Evolutionary conservation across 1,140 invertebrate species (phyloP), one percentile per base, ranked within the genome.

Genomic region (Euglossa dilemma): DNA sequence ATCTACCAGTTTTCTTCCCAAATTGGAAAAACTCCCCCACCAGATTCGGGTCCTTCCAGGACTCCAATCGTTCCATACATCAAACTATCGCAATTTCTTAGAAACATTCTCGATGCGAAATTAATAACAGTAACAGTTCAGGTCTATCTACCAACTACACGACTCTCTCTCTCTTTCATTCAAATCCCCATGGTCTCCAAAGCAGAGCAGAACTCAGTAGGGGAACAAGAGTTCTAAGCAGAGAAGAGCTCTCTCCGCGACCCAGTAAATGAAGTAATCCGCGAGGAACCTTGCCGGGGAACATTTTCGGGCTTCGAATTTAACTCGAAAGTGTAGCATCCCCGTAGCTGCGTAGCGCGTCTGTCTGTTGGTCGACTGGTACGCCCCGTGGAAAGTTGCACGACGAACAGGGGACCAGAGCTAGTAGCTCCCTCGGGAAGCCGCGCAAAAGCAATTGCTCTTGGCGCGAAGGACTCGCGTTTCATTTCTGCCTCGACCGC

Each of bases 401-500:
- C 36, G 36, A 36, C 36, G 36, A 36, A 36, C 36, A 36, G 36
- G 36, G 36, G 36, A 36, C 36, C 36, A 36, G n/a, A n/a, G 36
- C 36, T 36, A 43, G 23, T 20, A 70, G 73, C 80, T 72, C 81
- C 57, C 67, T n/a, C 2, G 78, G 59, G 87, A 80, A 71, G 7
- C 79, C 57, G 57, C 67, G 84, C 77, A 80, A 85, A 89, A 89
- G 84, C 87, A 84, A 89, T 88, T 89, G 79, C 87, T 72, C 76
- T 75, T 43, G 63, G 66, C 81, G 69, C 80, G 61, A 83, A 85
- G 54, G 63, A 81, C 67, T 72, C 69, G 84, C 61, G 83, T 88
- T 76, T 86, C 78, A 84, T 88, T 88, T 88, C 84, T 75, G 73
- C 67, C 75, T n/a, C 47, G 56, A 64, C 52, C 54, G 59, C n/a